Percentiles rank a stretch among this genome's conserved stretches.
Evolutionary conservation across 1,140 invertebrate species (phyloP).

Genomic region (Oedothorax gibbosus): DNA sequence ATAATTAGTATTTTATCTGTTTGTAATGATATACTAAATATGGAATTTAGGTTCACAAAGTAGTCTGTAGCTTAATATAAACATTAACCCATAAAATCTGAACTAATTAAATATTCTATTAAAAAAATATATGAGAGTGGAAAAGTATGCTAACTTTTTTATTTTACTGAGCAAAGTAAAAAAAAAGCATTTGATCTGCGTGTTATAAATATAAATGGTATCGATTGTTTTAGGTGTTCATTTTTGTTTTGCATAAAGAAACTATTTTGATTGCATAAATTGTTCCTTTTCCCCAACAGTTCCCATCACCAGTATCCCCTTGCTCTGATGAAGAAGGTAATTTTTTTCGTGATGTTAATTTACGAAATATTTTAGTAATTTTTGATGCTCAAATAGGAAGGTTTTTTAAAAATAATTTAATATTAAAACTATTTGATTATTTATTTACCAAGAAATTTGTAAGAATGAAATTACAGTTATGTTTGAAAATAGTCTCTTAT

Average conservation of each 20-base stretch:
- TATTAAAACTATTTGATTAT: constrained; percentile 11
- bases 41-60: neutral
- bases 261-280: constrained; percentile 31
- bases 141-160: neutral
- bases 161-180: neutral
- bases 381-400: constrained; percentile 21
- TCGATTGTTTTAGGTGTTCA: neutral
- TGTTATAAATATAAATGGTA: neutral
- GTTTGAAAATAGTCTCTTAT: neutral
- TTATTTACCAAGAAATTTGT: constrained; percentile 7
- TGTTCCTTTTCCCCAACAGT: constrained; percentile 56
- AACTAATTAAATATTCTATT: neutral
- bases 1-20: too few species aligned
- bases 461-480: constrained; percentile 12
- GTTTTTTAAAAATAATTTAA: neutral
- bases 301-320: constrained; percentile 65
- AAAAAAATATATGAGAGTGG: neutral
- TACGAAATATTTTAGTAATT: constrained; percentile 14
- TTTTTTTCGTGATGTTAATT: neutral
- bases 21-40: too few species aligned
- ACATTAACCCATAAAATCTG: neutral
- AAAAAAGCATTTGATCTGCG: neutral
- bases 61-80: neutral
- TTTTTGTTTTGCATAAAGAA: neutral
- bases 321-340: constrained; percentile 65